A percentile compares a stretch with the other conserved stretches of the same genome.
Conservation (phyloP, 2,888 invertebrate species). For the Desoria tigrina region DNA sequence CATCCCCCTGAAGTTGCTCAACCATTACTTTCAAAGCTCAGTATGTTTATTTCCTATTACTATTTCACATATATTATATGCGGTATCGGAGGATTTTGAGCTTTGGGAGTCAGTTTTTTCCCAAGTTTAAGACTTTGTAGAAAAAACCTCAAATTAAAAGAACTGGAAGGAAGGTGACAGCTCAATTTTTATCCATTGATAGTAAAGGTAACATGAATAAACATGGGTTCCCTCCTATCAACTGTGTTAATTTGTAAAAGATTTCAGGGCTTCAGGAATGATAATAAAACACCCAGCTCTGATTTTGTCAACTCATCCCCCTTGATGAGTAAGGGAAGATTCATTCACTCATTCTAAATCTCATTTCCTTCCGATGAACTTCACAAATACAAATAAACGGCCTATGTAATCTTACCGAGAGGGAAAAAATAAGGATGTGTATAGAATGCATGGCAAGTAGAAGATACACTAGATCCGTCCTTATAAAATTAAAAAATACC, state of each 20-base stretch:
- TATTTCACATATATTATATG: too few relatives aligned
- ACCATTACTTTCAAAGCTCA: background rate
- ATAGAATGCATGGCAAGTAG: too few relatives aligned
- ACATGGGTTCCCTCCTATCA: background rate
- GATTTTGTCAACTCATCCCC: conserved; percentile 9
- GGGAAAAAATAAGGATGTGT: background rate
- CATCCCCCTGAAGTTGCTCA: conserved; percentile 4
- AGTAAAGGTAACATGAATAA: background rate
- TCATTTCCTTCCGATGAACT: conserved; percentile 21
- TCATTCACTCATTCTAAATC: conserved; percentile 12
- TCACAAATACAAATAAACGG: conserved; percentile 19
- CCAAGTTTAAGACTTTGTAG: background rate
- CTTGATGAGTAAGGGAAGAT: conserved; percentile 11
- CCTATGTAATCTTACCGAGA: too few relatives aligned
- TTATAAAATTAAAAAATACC: too few relatives aligned
- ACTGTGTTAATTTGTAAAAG: background rate
- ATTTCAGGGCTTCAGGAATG: too few relatives aligned
- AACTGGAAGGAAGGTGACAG: conserved; percentile 3
- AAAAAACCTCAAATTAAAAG: background rate
- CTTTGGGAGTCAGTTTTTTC: too few relatives aligned
- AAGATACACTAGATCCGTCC: too few relatives aligned
- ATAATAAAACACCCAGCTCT: too few relatives aligned
- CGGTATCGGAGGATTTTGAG: too few relatives aligned
- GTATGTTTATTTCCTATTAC: background rate
- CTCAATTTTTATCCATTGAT: conserved; percentile 5